phyloP scores from a whole-genome alignment of 2,113 vertebrate genomes.

The Aplodontia rufa region DNA sequence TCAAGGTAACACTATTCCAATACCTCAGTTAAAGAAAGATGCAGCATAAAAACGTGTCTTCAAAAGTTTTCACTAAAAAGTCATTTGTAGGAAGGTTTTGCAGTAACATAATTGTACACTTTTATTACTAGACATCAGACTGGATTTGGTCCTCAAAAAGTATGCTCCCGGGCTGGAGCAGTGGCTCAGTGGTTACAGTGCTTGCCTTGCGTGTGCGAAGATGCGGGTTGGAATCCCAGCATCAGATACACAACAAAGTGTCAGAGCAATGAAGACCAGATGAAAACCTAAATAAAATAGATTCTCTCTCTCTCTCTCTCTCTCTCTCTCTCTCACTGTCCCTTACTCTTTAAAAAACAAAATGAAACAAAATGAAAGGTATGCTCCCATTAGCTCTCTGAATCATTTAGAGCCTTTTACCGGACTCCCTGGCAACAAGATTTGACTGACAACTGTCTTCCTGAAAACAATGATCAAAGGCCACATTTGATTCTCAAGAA shows the following conservation, averaged over 20 bases:
- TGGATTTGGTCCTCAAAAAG: not conserved
- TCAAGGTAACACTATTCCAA: not conserved
- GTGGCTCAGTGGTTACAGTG: no score
- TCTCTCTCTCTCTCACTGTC: no score
- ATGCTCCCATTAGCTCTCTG: not conserved
- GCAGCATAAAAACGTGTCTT: not conserved
- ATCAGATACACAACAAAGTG: no score
- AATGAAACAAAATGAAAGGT: no score
- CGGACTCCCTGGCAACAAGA: not conserved
- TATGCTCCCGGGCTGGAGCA: no score
- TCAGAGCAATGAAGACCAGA: no score
- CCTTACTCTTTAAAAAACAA: no score
- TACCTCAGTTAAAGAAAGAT: not conserved
- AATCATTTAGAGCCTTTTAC: not conserved
- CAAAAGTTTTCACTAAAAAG: not conserved
- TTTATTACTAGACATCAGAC: not conserved
- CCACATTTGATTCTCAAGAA: not conserved
- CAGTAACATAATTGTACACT: not conserved
- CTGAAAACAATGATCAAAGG: not conserved
- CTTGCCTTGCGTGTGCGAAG: no score
- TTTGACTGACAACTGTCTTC: not conserved
- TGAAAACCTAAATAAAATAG: no score
- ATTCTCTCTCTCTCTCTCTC: no score
- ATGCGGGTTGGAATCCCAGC: no score
- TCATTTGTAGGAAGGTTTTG: not conserved